Evolutionary conservation across 2,888 invertebrate species (phyloP), one percentile per base, ranked within the genome.

Genomic region (Hipparchia semele): DNA sequence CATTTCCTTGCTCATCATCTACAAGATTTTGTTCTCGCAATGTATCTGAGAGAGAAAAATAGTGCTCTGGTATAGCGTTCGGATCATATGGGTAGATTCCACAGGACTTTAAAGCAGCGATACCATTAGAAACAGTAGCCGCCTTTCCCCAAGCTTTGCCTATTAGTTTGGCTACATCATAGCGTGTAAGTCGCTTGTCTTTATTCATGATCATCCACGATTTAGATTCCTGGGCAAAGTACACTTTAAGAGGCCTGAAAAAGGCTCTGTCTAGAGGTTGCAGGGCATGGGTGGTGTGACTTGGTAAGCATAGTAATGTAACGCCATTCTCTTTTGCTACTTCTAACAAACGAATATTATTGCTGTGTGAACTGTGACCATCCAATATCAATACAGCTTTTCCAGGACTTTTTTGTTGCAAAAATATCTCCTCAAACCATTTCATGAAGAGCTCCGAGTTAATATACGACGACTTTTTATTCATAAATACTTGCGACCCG

Each of bases 331-430:
- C 77, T 8, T 49, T 60, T 73, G 77, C 69, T 58, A 56, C 49
- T 73, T 81, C 68, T 46, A 83, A 78, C 76, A 83, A 72, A 67
- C 74, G 59, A 45, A 73, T 39, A 65, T 78, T 75, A 74, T 75
- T 78, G n/a, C 75, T 72, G 49, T 79, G 82, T 12, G 81, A 82
- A 68, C 77, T 77, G 73, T 84, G 83, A 39, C 81, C 82, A 75
- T 85, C 83, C 23, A 83, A 71, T 74, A 83, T 78, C 6, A 83
- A 75, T 12, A 82, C 66, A 53, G 76, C 77, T 72, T 81, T 82
- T 46, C 81, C 83, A 56, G 62, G 58, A 9, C 77, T 76, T 62
- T 83, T 82, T 12, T 60, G 70, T 23, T 79, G 80, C 23, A 79
- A 68, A 71, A 82, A 82, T 71, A 78, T 75, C 75, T 79, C 75